Evolutionary conservation across 2,797 vertebrate genomes (phyloP), one percentile per base, ranked within the genome.

Genomic region (Alosa sapidissima): DNA sequence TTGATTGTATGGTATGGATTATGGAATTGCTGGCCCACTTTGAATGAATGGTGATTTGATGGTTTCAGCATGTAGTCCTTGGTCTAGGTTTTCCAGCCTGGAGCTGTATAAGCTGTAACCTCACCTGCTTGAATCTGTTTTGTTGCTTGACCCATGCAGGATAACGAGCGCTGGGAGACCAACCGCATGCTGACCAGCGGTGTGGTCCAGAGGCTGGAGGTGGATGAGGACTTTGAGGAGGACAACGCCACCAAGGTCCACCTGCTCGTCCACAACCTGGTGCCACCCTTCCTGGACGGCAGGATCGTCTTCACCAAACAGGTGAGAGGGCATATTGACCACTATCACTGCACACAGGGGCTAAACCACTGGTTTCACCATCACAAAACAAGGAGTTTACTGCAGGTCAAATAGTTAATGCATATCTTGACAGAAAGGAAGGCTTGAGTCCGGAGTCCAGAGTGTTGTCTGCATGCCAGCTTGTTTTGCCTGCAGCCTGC

Each of bases 301-400:
- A 96, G 98, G 89, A 99, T 99, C 28, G 98, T 99, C 87, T 99
- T 99, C 92, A 99, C 98, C 62, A 99, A 99, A 91, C 98, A 99
- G 97, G 98, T 99, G 88, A 83, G 4, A 7, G 2, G 41, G 21
- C 14, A 2, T 62, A 62, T 0, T 62, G 1, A n/a, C 16, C 52
- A 55, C 52, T 55, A 13, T 1, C 52, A 55, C 13, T 16, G 52
- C 16, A 16, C 52, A 55, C 49, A 51, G 14, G 7, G 55, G 55
- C 5, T 58, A n/a, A 13, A 19, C 68, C 13, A 45, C 11, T 75
- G 68, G 68, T 6, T 16, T 75, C 5, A 19, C 16, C 14, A 0
- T 78, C 10, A 4, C 19, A 21, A 13, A 16, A 5, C 72, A 78
- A 47, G 41, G 11, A 78, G 36, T 78, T 16, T 19, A 78, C 72